Evolutionary conservation across 2,888 invertebrate genomes (phyloP), one percentile per base, ranked within the genome.

Genomic region (Xestoiulus laeticollis): DNA sequence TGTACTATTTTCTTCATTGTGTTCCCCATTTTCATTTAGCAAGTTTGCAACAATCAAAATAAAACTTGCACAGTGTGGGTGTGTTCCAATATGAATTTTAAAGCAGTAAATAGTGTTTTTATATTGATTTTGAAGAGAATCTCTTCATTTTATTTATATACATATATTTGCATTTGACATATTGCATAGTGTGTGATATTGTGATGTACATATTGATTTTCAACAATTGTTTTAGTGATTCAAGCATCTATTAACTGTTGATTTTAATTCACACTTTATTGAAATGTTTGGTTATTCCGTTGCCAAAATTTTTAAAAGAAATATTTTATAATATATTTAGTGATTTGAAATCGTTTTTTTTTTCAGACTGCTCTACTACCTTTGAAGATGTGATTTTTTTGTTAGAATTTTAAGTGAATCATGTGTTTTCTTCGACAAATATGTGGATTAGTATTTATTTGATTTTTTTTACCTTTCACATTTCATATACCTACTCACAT

Each of bases 121-220:
- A 68, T 68, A 68, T 68, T 68, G 68, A 68, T 68, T 68, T 68
- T 68, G 68, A 68, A 68, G 68, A 68, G 68, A 68, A 68, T 68
- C 68, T 68, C 68, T 68, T 68, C 68, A 68, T 68, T 68, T 68
- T 68, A 68, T 68, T 68, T 68, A 68, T 68, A 68, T 48, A 48
- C 19, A 48, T 68, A 26, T 68, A 68, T 68, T 68, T 68, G 68
- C 68, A 26, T 68, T 68, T 68, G 22, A 68, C 68, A 68, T 68
- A 68, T 68, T 68, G 26, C 68, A 22, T 68, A 68, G 68, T 68
- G 68, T 22, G 68, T 68, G 68, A 68, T 68, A 68, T 68, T 22
- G 68, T 68, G 68, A 26, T 68, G 68, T 68, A 68, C 68, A 68
- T 68, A 68, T 68, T 68, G 26, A 68, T 68, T 68, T 68, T 22